Evolutionary conservation across 2,797 vertebrate species (phyloP), one percentile per base, ranked within the genome.

Genomic region (Sebastes glaucus): DNA sequence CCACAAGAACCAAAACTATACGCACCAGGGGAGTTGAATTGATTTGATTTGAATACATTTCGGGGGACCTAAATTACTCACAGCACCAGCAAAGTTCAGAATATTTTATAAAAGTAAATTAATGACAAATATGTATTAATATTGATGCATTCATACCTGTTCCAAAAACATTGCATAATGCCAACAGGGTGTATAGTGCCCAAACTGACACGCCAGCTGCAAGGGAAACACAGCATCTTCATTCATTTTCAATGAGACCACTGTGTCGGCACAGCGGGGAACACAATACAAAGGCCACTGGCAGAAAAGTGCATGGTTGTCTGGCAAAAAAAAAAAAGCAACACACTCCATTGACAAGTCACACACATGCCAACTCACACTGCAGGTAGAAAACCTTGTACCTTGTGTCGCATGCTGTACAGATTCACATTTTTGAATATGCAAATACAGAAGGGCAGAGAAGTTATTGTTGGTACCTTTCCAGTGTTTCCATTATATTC

Each of bases 1-100:
- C 62, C 74, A 71, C 71, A 25, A 64, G 74, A 83, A 85, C 49
- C 66, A 69, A 77, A 82, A 88, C 67, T 77, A 55, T 71, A 53
- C 52, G 55, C 74, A 69, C 70, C 6, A 11, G 68, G 68, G 82
- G 75, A 83, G 68, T 4, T 13, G 59, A 78, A 78, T 27, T 72
- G 66, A 86, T 82, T 87, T 80, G 28, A 77, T 82, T 53, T 49
- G 46, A 49, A 49, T 77, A 61, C 61, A 77, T 76, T 71, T 33
- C 5, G 4, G 80, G 46, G 80, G 46, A 53, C 16, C 33, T 14
- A 55, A 67, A 77, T 84, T 42, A 35, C 18, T 56, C 22, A 16
- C 35, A 22, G 46, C 42, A 46, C 23, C 10, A 11, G 61, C 32
- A 13, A 66, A 55, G 32, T 60, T 63, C 32, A 3, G 28, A 55